phyloP scores from a whole-genome alignment of 2,113 vertebrate genomes.

The Nesoenas mayeri region DNA sequence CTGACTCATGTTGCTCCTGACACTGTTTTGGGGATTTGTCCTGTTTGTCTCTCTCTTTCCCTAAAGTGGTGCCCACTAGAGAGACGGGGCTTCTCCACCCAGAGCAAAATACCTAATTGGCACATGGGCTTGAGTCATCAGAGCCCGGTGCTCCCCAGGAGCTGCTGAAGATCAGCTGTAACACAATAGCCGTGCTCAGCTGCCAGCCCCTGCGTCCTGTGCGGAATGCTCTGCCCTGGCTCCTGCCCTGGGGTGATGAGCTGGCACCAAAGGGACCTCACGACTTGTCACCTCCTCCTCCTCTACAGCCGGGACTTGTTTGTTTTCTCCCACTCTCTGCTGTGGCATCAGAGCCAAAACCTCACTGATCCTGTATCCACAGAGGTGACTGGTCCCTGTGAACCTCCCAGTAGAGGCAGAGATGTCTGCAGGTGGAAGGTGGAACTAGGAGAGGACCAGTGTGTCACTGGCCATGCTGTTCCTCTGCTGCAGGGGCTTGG shows the following conservation, averaged over 20 bases:
- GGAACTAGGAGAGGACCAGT: accelerated
- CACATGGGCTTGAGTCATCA: background rate
- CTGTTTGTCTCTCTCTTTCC: background rate
- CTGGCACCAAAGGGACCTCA: background rate
- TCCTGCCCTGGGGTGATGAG: background rate
- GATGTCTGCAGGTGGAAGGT: background rate
- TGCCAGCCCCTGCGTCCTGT: background rate
- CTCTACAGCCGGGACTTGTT: background rate
- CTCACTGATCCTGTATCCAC: background rate
- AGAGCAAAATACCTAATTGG: background rate
- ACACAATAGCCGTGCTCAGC: too few relatives aligned
- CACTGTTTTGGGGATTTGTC: background rate
- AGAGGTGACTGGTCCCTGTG: accelerated
- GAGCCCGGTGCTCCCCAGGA: background rate
- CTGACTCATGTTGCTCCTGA: background rate
- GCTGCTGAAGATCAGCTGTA: background rate
- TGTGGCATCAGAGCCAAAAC: background rate
- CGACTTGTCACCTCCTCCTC: background rate
- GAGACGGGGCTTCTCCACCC: background rate
- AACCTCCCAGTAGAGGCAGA: background rate
- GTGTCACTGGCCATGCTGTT: accelerated
- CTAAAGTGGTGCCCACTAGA: background rate
- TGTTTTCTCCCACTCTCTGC: background rate
- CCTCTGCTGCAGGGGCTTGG: background rate
- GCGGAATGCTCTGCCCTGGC: background rate